phyloP scores from a whole-genome alignment of 1,140 invertebrate genomes.

The Zaprionus camerounensis region DNA sequence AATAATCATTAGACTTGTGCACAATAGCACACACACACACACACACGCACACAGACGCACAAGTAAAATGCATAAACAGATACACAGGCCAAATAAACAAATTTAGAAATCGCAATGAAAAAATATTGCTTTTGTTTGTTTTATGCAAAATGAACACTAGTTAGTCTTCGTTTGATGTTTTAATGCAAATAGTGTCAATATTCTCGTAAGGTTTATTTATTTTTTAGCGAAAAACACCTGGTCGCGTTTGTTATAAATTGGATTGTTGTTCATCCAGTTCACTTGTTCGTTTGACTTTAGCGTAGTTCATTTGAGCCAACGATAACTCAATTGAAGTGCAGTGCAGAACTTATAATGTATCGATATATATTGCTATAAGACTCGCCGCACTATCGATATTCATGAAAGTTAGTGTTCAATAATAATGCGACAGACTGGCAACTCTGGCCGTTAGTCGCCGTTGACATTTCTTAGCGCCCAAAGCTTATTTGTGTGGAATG shows the following conservation, averaged over 20 bases:
- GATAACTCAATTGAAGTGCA: background rate
- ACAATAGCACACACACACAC: slow-evolving; percentile 6
- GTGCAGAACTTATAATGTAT: background rate
- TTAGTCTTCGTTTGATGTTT: slow-evolving; percentile 7
- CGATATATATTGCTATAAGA: background rate
- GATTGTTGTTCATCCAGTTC: slow-evolving; percentile 27
- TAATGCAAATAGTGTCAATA: slow-evolving; percentile 9
- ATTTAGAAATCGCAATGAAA: slow-evolving; percentile 1
- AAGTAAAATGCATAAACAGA: slow-evolving; percentile 19
- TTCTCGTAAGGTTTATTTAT: slow-evolving; percentile 27
- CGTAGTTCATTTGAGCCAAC: slow-evolving; percentile 1
- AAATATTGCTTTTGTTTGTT: background rate
- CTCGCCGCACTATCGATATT: slow-evolving; percentile 4
- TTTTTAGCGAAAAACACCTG: slow-evolving; percentile 43
- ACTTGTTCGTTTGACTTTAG: slow-evolving; percentile 6
- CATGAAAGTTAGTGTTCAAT: background rate
- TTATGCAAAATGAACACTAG: background rate
- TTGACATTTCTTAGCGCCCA: slow-evolving; percentile 59
- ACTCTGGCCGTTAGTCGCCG: slow-evolving; percentile 50
- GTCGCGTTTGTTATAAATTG: slow-evolving; percentile 43
- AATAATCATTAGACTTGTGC: slow-evolving; percentile 47
- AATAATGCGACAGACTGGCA: slow-evolving; percentile 26
- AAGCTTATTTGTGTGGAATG: slow-evolving; percentile 57
- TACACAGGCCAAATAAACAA: slow-evolving; percentile 32
- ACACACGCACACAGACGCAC: slow-evolving; percentile 19